Base-by-base conservation (phyloP, 2,113 vertebrate species). In the Rhynchomys soricoides region DNA sequence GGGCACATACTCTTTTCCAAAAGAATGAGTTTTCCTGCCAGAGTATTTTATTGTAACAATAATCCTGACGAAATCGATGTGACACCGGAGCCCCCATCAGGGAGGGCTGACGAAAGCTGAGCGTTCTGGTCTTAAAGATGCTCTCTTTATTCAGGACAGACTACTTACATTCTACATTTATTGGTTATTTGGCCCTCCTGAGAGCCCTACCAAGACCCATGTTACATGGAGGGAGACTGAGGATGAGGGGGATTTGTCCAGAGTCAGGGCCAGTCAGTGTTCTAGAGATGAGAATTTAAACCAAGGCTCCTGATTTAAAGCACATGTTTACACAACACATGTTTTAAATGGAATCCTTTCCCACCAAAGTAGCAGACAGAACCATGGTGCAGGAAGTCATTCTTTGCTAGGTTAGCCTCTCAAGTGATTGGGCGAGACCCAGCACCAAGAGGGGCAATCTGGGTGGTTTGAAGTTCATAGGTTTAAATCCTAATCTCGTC, bases 21-120 rank as follows among this genome's bases (percentile, higher is more conserved):
- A 92, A 94, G 95, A 96, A 92, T 86, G 85, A 62, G 68, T 95
- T 97, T 97, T 94, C 86, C 66, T 92, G 90, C 92, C 95, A 74
- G 87, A 70, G 88, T 94, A 75, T 95, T 97, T 97, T 93, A 97
- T 96, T 83, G 71, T 24, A 96, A 94, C 93, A 96, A 97, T 96
- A 95, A 97, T 88, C 77, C 95, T 83, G 96, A 96, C 29, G 22
- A 81, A 92, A 94, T 95, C 93, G 86, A 68, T 95, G 85, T 68
- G 87, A 78, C 52, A 66, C 12, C 3, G 17, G 1, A 31, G 26
- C 13, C 74, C 50, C 55, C 68, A 79, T 86, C 62, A 71, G 90
- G 59, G 55, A 71, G 45, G 77, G 66, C 5, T 43, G 87, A 86
- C 66, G 74, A 29, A 57, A 89, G 48, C 4, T 17, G 29, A 82